Evolutionary conservation across 2,888 invertebrate genomes (phyloP).

Genomic region (Meloe dianella): DNA sequence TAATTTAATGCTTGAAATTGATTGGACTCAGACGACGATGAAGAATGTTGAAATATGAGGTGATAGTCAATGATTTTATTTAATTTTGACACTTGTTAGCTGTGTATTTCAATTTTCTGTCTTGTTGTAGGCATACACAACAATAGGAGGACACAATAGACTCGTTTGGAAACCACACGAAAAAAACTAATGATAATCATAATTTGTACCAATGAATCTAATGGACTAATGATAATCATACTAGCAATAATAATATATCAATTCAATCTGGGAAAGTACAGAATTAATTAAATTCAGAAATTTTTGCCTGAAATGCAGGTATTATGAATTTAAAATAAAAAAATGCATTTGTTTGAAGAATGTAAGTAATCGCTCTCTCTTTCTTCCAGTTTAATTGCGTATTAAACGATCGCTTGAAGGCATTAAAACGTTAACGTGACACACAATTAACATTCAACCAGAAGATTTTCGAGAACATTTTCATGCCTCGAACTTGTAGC

Average conservation of each 20-base stretch:
- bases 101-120: not conserved
- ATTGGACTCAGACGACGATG: not conserved
- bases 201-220: not conserved
- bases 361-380: not conserved
- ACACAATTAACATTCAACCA: no score
- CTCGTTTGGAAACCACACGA: not conserved
- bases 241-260: not conserved
- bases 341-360: not conserved
- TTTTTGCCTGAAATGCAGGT: not conserved
- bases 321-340: not conserved
- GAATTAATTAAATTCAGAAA: not conserved
- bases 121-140: not conserved
- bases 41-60: not conserved
- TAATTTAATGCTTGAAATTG: not conserved
- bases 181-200: not conserved
- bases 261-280: not conserved
- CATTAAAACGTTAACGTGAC: no score
- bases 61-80: conserved; percentile 1
- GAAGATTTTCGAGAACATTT: no score
- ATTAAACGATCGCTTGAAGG: no score
- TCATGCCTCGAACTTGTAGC: no score
- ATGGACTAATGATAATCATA: not conserved
- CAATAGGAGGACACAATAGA: not conserved
- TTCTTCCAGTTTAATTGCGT: no score
- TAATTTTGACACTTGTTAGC: not conserved